Evolutionary conservation across 2,888 invertebrate species (phyloP).

Genomic region (Blera fallax): DNA sequence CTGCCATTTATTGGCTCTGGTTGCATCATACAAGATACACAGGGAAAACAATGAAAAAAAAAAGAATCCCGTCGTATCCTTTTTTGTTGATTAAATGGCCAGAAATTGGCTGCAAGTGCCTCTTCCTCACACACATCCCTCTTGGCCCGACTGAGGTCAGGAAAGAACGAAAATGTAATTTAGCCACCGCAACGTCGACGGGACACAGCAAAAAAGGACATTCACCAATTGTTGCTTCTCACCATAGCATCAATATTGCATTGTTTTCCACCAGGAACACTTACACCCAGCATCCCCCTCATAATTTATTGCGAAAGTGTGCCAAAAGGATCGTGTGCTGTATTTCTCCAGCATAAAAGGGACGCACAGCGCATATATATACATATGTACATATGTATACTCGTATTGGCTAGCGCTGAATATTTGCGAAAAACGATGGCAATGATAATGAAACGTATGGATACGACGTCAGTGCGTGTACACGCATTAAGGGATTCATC

Average conservation of each 20-base stretch:
- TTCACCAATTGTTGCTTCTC: slow-evolving; percentile 65
- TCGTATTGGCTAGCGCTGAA: slow-evolving; percentile 23
- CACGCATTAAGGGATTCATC: slow-evolving; percentile 30
- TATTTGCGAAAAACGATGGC: slow-evolving; percentile 48
- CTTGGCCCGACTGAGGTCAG: not conserved
- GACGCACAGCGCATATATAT: not conserved
- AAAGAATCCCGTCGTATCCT: slow-evolving; percentile 13
- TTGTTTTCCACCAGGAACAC: slow-evolving; percentile 43
- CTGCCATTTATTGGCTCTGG: slow-evolving; percentile 44
- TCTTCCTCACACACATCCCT: slow-evolving; percentile 2
- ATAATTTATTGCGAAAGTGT: slow-evolving; percentile 69
- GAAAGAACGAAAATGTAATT: slow-evolving; percentile 43
- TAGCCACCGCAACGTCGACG: slow-evolving; percentile 37
- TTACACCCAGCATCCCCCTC: slow-evolving; percentile 6
- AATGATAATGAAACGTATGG: slow-evolving; percentile 51
- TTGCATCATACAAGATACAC: not conserved
- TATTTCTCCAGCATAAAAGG: not conserved
- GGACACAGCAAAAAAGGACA: slow-evolving; percentile 23
- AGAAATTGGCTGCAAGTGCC: slow-evolving; percentile 66
- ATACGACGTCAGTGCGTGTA: slow-evolving; percentile 28
- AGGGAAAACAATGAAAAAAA: slow-evolving; percentile 1
- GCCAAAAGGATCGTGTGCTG: slow-evolving; percentile 16
- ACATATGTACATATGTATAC: slow-evolving; percentile 8
- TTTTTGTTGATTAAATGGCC: slow-evolving; percentile 66
- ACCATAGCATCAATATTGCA: slow-evolving; percentile 24